Base-by-base conservation (phyloP, 2,113 vertebrate genomes). In the Vulpes lagopus region DNA sequence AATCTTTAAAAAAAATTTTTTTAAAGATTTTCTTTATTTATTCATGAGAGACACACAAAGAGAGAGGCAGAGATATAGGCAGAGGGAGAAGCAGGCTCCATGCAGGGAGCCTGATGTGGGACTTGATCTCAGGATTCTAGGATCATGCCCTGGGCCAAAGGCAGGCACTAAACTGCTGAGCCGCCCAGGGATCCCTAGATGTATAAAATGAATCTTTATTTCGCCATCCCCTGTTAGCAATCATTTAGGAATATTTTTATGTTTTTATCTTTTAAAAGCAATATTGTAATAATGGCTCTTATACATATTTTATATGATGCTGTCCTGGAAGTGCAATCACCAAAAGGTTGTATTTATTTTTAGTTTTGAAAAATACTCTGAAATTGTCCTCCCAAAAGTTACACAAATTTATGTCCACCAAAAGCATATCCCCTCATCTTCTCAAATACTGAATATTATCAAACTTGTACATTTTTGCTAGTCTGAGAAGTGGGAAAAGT, bases 221-320 rank as follows among this genome's bases (percentile, higher is more conserved):
- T 89, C 53, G 74, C 22, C 43, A 80, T 71, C 83, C 16, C 73
- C 35, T 96, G 11, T 64, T 87, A 80, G 43, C 51, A 95, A 62
- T 90, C 23, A 87, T 67, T 86, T 73, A 57, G 60, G 17, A n/a
- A 69, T 88, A 51, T 96, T 91, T 97, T 79, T 2, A 55, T 53
- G 10, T 35, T 93, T 96, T 94, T 83, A 22, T 16, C 62, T 82
- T 43, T 86, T 93, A 53, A 93, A 91, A 95, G 32, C 51, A 81
- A 5, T 49, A 10, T 71, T 97, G 12, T 25, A 82, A 43, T 69
- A 60, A 80, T 43, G 20, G 51, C 32, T 10, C 15, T 89, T 69
- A 17, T 30, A 32, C 19, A 57, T 30, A 20, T 35, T 89, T 89
- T 94, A 59, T 96, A 25, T 73, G 32, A 62, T 82, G 17, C 19